Conservation (phyloP, 2,888 invertebrate species). For the Drosophila monieri region DNA sequence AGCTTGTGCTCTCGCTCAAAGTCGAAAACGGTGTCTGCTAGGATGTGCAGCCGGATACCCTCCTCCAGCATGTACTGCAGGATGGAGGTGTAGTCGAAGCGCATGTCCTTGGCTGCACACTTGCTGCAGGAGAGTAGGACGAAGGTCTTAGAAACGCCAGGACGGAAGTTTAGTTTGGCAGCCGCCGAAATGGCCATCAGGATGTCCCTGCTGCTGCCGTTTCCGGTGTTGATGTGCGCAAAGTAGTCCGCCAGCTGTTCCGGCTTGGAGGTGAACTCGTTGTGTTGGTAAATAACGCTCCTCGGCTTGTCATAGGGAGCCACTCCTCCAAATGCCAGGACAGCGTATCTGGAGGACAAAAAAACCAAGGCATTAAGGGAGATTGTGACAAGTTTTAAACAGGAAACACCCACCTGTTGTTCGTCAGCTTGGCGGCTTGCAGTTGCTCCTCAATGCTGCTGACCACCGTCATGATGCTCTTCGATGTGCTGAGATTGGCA, state of each 20-base stretch:
- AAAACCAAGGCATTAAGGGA: background rate
- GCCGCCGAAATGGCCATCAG: conserved; percentile 91
- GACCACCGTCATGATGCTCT: conserved; percentile 89
- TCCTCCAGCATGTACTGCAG: conserved; percentile 92
- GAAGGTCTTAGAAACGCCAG: conserved; percentile 93
- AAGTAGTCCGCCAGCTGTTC: conserved; percentile 88
- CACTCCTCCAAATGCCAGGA: conserved; percentile 92
- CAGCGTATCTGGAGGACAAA: conserved; percentile 87
- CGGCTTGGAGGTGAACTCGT: conserved; percentile 87
- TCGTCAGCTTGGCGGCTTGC: conserved; percentile 86
- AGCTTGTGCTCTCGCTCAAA: conserved; percentile 89
- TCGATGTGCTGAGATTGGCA: conserved; percentile 87
- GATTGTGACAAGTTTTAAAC: background rate
- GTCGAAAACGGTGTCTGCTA: conserved; percentile 92
- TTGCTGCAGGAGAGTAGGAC: conserved; percentile 91
- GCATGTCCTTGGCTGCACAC: conserved; percentile 89
- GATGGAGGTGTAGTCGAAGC: conserved; percentile 93
- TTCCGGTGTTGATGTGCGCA: conserved; percentile 87
- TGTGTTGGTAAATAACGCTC: conserved; percentile 89
- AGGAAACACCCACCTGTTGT: conserved; percentile 87
- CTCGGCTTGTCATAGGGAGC: conserved; percentile 90
- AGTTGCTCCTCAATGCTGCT: conserved; percentile 89
- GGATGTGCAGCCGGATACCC: conserved; percentile 91
- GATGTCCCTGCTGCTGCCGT: conserved; percentile 86
- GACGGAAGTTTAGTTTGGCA: conserved; percentile 89